Conservation (phyloP, 2,113 vertebrate species). For the Engystomops pustulosus region DNA sequence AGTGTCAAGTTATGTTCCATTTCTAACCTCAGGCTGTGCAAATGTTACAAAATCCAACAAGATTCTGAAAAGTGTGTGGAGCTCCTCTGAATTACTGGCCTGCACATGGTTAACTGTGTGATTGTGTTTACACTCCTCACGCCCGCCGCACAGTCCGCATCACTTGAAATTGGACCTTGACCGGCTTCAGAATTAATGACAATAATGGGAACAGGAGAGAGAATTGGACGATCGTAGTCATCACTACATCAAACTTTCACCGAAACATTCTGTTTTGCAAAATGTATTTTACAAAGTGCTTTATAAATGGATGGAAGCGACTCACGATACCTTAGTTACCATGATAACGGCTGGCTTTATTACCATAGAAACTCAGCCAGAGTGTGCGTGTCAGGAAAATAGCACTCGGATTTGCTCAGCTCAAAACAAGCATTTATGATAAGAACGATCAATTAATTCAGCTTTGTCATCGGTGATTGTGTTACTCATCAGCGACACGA, state of each 20-base stretch:
- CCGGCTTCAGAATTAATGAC: background rate
- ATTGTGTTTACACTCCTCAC: background rate
- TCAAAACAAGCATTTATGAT: slow-evolving; percentile 36
- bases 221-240: background rate
- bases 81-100: too few relatives aligned
- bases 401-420: slow-evolving; percentile 18
- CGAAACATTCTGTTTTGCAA: slow-evolving; percentile 33
- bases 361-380: slow-evolving; percentile 52
- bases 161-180: slow-evolving; percentile 1
- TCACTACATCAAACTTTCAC: slow-evolving; percentile 35
- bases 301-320: slow-evolving; percentile 29
- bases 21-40: too few relatives aligned
- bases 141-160: background rate
- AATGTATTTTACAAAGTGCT: slow-evolving; percentile 13
- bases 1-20: too few relatives aligned
- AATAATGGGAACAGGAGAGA: background rate
- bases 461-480: background rate
- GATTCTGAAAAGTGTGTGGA: background rate
- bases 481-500: background rate
- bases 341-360: slow-evolving; percentile 56
- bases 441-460: slow-evolving; percentile 9
- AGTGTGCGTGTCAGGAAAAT: slow-evolving; percentile 20
- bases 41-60: background rate
- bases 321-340: slow-evolving; percentile 42
- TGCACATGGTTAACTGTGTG: too few relatives aligned